Percentiles rank a stretch among this genome's conserved stretches.
phyloP scores from a whole-genome alignment of 2,888 invertebrate genomes.

The Drosophila tripunctata region DNA sequence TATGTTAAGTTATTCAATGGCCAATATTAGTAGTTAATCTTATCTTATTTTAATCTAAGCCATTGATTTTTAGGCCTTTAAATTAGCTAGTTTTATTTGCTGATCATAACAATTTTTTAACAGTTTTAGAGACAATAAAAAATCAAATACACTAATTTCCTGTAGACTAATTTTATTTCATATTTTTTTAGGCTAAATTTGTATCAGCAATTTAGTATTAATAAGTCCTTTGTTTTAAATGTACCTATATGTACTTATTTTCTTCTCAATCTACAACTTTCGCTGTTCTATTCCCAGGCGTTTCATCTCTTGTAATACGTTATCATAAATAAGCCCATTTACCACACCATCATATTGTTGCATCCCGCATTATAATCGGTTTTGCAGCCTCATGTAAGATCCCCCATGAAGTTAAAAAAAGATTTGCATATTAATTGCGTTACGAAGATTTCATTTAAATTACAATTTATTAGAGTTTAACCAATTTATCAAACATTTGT shows the following conservation, averaged over 20 bases:
- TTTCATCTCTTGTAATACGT: background rate
- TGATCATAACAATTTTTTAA: background rate
- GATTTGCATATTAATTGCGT: constrained; percentile 56
- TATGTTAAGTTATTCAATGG: constrained; percentile 39
- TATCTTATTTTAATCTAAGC: background rate
- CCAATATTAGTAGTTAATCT: constrained; percentile 1
- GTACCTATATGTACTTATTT: background rate
- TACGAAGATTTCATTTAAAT: constrained; percentile 59
- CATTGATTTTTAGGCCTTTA: background rate
- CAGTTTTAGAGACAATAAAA: too few species aligned
- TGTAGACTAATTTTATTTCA: background rate
- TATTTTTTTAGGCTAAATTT: too few species aligned
- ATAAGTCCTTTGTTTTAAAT: too few species aligned
- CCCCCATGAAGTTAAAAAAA: constrained; percentile 15
- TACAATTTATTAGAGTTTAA: constrained; percentile 57
- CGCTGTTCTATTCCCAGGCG: background rate
- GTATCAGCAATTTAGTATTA: too few species aligned
- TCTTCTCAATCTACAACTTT: background rate
- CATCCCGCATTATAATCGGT: constrained; percentile 13
- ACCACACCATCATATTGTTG: background rate
- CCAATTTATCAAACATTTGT: constrained; percentile 58
- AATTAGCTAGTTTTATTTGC: background rate
- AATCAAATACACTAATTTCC: too few species aligned
- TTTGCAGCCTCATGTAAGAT: constrained; percentile 6
- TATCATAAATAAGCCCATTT: constrained; percentile 9